Evolutionary conservation across 2,888 invertebrate species (phyloP).

Genomic region (Metopia argyrocephala): DNA sequence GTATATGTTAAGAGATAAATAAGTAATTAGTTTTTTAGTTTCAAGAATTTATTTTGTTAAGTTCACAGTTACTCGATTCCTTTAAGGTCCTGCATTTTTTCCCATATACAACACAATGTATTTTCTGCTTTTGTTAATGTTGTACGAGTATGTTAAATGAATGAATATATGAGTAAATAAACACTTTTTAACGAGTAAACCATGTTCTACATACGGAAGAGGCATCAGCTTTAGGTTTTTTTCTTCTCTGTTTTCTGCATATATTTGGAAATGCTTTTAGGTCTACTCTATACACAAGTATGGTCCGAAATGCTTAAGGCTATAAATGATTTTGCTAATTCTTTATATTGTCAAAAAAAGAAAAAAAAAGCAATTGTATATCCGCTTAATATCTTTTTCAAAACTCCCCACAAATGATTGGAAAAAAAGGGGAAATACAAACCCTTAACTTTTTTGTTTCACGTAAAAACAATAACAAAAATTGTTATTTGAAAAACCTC

Average conservation of each 20-base stretch:
- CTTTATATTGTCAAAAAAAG: constrained; percentile 28
- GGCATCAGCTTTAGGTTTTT: constrained; percentile 35
- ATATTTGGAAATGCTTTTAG: constrained; percentile 45
- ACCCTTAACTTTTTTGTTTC: constrained; percentile 28
- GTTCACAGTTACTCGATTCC: background rate
- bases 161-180: constrained; percentile 48
- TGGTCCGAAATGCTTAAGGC: constrained; percentile 63
- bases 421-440: background rate
- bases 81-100: constrained; percentile 1
- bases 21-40: too few relatives aligned
- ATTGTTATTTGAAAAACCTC: constrained; percentile 30
- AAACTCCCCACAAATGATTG: background rate
- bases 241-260: background rate
- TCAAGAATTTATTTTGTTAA: too few relatives aligned
- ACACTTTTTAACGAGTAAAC: constrained; percentile 60
- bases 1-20: too few relatives aligned
- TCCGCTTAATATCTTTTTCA: constrained; percentile 12
- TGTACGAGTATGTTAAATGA: constrained; percentile 19
- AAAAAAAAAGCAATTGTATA: constrained; percentile 13
- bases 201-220: constrained; percentile 32
- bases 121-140: constrained; percentile 9
- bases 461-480: constrained; percentile 10
- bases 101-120: too few relatives aligned
- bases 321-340: constrained; percentile 66
- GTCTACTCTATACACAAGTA: constrained; percentile 20